phyloP scores from a whole-genome alignment of 2,113 vertebrate species.

The Rhinolophus ferrumequinum region DNA sequence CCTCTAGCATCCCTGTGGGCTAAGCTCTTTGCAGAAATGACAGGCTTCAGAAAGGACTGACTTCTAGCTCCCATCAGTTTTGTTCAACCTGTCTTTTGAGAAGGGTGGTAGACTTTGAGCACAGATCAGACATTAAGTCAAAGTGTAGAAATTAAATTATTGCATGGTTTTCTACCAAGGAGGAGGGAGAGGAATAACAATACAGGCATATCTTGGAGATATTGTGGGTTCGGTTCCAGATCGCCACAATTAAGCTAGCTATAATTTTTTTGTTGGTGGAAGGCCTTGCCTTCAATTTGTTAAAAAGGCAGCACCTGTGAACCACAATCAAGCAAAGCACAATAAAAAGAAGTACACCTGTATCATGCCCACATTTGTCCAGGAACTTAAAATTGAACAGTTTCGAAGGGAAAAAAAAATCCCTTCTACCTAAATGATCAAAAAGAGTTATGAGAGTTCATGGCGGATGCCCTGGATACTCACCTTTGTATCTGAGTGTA shows the following conservation, averaged over 20 bases:
- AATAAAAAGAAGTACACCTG: neutral
- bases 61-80: conserved; percentile 65
- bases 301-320: neutral
- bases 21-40: neutral
- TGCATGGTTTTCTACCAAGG: neutral
- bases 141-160: conserved; percentile 55
- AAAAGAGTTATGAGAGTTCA: neutral
- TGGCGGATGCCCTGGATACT: neutral
- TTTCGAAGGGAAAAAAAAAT: neutral
- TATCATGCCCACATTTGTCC: neutral
- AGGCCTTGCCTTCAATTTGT: neutral
- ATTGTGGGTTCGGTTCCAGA: no score
- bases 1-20: neutral
- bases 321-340: neutral
- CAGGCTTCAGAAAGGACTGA: neutral
- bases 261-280: neutral
- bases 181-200: no score
- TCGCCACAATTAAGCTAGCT: neutral
- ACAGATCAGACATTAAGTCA: conserved; percentile 44
- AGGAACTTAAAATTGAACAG: neutral
- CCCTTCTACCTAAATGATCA: neutral
- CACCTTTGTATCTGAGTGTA: neutral
- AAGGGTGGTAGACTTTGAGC: conserved; percentile 58
- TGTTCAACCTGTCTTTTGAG: neutral
- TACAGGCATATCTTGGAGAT: neutral